phyloP scores from a whole-genome alignment of 2,113 vertebrate species.

The Ammodytes marinus region DNA sequence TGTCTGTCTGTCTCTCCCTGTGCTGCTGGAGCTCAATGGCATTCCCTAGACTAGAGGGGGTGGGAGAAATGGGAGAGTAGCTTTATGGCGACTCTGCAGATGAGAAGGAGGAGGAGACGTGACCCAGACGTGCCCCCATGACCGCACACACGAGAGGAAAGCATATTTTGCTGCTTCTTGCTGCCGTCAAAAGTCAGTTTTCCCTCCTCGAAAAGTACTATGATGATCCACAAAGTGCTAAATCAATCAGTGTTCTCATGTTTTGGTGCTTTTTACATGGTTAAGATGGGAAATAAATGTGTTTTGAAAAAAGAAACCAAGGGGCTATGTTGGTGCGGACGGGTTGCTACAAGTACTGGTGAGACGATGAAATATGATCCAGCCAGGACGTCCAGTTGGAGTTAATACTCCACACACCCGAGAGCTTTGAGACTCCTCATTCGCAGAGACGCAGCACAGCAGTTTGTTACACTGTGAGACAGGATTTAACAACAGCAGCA shows the following conservation, averaged over 20 bases:
- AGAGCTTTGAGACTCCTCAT: constrained; percentile 11
- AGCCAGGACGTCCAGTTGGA: constrained; percentile 3
- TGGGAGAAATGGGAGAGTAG: constrained; percentile 63
- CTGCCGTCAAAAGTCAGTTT: background rate
- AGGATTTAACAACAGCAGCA: background rate
- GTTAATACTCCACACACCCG: background rate
- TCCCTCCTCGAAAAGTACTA: background rate
- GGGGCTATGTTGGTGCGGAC: constrained; percentile 9
- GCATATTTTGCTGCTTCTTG: constrained; percentile 16
- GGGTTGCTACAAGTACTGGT: constrained; percentile 5
- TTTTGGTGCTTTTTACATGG: background rate
- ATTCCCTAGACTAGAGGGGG: constrained; percentile 17
- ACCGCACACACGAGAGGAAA: constrained; percentile 19
- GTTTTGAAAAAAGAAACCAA: background rate
- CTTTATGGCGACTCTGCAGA: constrained; percentile 60
- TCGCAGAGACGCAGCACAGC: background rate
- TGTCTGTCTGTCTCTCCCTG: constrained; percentile 23
- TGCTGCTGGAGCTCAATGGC: constrained; percentile 14
- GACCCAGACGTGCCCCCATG: constrained; percentile 66
- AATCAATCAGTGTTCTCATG: background rate
- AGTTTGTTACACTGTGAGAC: constrained; percentile 6
- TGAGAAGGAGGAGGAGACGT: constrained; percentile 50
- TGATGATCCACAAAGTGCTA: background rate
- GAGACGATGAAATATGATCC: constrained; percentile 42
- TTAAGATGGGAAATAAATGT: constrained; percentile 18